Percentiles rank a stretch among this genome's conserved stretches.
Evolutionary conservation across 2,888 invertebrate species (phyloP).

Genomic region (Limenitis camilla): DNA sequence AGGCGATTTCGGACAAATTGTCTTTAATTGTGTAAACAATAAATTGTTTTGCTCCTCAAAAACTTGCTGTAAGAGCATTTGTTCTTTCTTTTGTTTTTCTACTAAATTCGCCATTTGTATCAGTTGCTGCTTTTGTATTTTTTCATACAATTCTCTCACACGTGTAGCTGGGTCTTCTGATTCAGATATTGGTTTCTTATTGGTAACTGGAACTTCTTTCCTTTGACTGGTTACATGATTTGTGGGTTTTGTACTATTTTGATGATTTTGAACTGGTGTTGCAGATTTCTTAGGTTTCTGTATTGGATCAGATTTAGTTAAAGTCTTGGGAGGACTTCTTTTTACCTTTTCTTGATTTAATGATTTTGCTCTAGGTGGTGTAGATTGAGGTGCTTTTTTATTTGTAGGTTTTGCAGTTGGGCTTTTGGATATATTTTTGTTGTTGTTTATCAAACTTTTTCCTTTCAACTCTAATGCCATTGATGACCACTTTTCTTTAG

Average conservation of each 20-base stretch:
- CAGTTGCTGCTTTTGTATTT: slow-evolving; percentile 78
- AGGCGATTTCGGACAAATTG: slow-evolving; percentile 55
- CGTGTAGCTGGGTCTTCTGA: slow-evolving; percentile 52
- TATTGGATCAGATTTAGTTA: slow-evolving; percentile 41
- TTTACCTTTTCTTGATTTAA: slow-evolving; percentile 33
- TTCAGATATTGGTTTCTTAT: slow-evolving; percentile 33
- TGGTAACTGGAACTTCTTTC: slow-evolving; percentile 9
- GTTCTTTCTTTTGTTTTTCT: slow-evolving; percentile 78
- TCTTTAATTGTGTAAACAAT: slow-evolving; percentile 67
- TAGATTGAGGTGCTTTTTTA: slow-evolving; percentile 28
- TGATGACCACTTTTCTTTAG: slow-evolving; percentile 69
- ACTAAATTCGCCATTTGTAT: slow-evolving; percentile 77
- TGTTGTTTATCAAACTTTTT: not conserved
- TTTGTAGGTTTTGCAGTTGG: slow-evolving; percentile 14
- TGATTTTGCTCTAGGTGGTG: slow-evolving; percentile 34
- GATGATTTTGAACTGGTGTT: slow-evolving; percentile 37
- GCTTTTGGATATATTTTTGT: slow-evolving; percentile 12
- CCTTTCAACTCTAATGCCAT: slow-evolving; percentile 60
- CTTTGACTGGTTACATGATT: slow-evolving; percentile 1
- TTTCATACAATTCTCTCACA: slow-evolving; percentile 61
- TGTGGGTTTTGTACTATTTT: slow-evolving; percentile 31
- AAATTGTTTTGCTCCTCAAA: slow-evolving; percentile 76
- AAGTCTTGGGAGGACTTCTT: slow-evolving; percentile 31
- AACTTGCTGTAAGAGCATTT: slow-evolving; percentile 75
- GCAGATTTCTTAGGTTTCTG: slow-evolving; percentile 31